Evolutionary conservation across 2,888 invertebrate species (phyloP).

Genomic region (Leucoma salicis): DNA sequence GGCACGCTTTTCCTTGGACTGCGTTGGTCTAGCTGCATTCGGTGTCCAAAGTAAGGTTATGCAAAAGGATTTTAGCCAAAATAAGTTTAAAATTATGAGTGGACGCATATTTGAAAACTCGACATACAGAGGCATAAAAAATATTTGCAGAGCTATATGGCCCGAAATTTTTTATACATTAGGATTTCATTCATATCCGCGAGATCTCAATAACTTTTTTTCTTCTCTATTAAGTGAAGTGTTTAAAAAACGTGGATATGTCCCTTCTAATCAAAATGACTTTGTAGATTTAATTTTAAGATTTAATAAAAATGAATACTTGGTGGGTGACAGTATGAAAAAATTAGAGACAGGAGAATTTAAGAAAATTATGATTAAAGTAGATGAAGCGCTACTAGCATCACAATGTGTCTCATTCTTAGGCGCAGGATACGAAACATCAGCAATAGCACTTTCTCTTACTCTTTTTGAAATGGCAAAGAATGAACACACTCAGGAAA

Average conservation of each 20-base stretch:
- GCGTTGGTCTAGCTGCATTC: slow-evolving; percentile 9
- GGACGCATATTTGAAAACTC: slow-evolving; percentile 7
- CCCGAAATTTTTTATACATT: slow-evolving; percentile 15
- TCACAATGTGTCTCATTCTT: slow-evolving; percentile 74
- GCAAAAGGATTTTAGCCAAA: slow-evolving; percentile 4
- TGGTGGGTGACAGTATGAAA: slow-evolving; percentile 21
- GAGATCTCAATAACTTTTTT: slow-evolving; percentile 3
- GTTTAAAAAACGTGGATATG: slow-evolving; percentile 4
- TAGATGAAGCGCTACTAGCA: slow-evolving; percentile 60
- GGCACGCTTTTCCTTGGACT: slow-evolving; percentile 3
- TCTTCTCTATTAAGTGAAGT: not conserved
- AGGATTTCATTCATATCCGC: slow-evolving; percentile 10
- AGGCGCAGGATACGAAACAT: slow-evolving; percentile 44
- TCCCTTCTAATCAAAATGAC: slow-evolving; percentile 20
- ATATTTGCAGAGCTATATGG: slow-evolving; percentile 13
- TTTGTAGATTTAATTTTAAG: slow-evolving; percentile 26
- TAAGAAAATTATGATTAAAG: slow-evolving; percentile 24
- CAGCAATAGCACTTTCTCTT: slow-evolving; percentile 34
- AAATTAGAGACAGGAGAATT: slow-evolving; percentile 15
- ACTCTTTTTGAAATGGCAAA: slow-evolving; percentile 42
- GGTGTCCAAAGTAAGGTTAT: slow-evolving; percentile 13
- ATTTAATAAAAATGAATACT: slow-evolving; percentile 14
- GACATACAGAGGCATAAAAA: slow-evolving; percentile 7
- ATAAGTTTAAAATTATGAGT: slow-evolving; percentile 9
- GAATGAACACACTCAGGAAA: slow-evolving; percentile 24